phyloP scores from a whole-genome alignment of 2,797 vertebrate species.

The Emydoidea blandingii region DNA sequence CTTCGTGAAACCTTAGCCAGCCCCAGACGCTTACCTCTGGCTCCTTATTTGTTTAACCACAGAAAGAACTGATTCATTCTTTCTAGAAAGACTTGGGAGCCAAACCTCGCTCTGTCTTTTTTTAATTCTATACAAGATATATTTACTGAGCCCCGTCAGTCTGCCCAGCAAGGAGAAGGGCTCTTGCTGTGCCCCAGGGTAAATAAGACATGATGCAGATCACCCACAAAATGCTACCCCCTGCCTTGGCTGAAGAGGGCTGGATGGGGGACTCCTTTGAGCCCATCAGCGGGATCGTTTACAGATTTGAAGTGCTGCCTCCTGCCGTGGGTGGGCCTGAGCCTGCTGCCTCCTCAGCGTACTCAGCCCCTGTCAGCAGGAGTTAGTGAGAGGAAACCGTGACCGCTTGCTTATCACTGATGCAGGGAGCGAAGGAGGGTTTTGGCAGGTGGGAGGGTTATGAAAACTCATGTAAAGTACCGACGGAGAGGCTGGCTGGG shows the following conservation, averaged over 20 bases:
- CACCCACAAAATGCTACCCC: neutral
- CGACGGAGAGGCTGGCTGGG: neutral
- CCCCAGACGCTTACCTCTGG: accelerated
- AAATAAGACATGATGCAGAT: accelerated
- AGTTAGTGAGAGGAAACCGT: accelerated
- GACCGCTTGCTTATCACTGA: neutral
- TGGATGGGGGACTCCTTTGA: too few species aligned
- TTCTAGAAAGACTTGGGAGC: neutral
- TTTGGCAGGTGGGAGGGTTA: neutral
- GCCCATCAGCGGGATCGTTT: neutral
- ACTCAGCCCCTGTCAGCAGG: neutral
- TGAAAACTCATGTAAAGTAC: neutral
- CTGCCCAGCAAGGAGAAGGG: neutral
- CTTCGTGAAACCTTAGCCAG: neutral
- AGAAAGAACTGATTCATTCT: neutral
- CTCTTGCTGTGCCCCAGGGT: neutral
- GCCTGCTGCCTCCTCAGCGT: neutral
- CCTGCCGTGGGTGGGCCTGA: neutral
- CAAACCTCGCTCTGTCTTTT: neutral
- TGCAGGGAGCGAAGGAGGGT: neutral
- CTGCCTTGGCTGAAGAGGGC: neutral
- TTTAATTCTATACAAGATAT: neutral
- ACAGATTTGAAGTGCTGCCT: neutral
- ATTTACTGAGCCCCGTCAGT: neutral
- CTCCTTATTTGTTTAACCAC: neutral